A percentile compares a stretch with the other conserved stretches of the same genome.
phyloP scores from a whole-genome alignment of 2,888 invertebrate genomes.

The Sicus ferrugineus region DNA sequence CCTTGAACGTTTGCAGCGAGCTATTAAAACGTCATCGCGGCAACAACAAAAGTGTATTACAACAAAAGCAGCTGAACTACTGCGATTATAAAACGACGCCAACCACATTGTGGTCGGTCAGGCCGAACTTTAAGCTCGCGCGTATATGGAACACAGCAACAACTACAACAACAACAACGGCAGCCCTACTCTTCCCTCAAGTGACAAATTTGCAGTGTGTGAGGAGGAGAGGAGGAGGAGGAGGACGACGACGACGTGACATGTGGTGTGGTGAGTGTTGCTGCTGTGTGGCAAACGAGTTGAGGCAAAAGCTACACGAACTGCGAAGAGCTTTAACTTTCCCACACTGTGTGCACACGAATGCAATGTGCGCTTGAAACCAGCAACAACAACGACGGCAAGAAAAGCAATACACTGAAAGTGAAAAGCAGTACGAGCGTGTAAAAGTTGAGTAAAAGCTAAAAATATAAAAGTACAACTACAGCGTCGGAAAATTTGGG shows the following conservation, averaged over 20 bases:
- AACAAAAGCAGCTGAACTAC: background rate
- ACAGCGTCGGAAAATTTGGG: background rate
- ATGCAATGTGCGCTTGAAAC: background rate
- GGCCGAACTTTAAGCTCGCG: no score
- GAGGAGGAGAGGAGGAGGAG: background rate
- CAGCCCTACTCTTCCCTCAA: background rate
- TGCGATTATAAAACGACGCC: background rate
- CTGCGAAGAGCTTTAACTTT: background rate
- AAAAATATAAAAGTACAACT: slow-evolving; percentile 31
- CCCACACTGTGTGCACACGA: background rate
- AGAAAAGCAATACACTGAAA: slow-evolving; percentile 24
- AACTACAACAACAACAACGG: slow-evolving; percentile 25
- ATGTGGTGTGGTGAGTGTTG: no score
- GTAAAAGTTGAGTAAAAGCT: slow-evolving; percentile 28
- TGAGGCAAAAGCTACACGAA: background rate
- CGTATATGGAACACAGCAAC: slow-evolving; percentile 26
- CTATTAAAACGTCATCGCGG: slow-evolving; percentile 17
- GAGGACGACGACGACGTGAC: background rate
- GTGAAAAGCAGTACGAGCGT: slow-evolving; percentile 16
- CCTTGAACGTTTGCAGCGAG: slow-evolving; percentile 55
- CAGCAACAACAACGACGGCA: slow-evolving; percentile 34
- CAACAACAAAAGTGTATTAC: background rate
- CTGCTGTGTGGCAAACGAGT: no score
- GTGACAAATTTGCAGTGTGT: background rate
- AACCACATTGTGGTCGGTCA: no score